These are phyloP conservation scores for Etheostoma cragini DNA, from an alignment of 2,113 vertebrate genomes.

Conservation along the genomic window DNA sequence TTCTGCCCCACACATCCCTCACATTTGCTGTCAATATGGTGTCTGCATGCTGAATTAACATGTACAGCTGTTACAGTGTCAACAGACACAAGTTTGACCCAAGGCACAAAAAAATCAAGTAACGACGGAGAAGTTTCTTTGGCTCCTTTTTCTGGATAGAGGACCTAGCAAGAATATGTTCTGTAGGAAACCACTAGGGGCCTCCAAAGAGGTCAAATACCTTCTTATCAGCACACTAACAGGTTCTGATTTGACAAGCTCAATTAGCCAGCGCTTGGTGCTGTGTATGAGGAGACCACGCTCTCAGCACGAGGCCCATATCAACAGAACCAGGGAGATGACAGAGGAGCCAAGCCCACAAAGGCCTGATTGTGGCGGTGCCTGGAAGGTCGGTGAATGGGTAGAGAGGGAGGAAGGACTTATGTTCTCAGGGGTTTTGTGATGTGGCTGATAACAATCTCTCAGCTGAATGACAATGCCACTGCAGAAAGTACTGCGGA, in stretches of 20 bases:
- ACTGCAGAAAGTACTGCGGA: conserved; percentile 42
- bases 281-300: conserved; percentile 64
- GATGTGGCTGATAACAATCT: conserved; percentile 65
- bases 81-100: conserved; percentile 5
- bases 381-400: conserved; percentile 63
- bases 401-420: conserved; percentile 56
- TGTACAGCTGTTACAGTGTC: background rate
- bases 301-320: conserved; percentile 76
- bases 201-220: conserved; percentile 74
- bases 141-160: background rate
- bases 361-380: conserved; percentile 74
- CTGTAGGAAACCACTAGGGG: conserved; percentile 26
- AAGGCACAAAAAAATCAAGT: background rate
- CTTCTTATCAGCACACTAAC: conserved; percentile 82
- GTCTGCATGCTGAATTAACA: background rate
- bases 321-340: conserved; percentile 81
- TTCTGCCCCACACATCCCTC: conserved; percentile 24
- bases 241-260: conserved; percentile 81
- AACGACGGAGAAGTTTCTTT: background rate
- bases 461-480: conserved; percentile 56
- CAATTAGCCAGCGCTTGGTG: conserved; percentile 83
- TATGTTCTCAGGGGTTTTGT: conserved; percentile 64
- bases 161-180: conserved; percentile 31
- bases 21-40: background rate
- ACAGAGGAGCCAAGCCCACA: conserved; percentile 79